phyloP scores from a whole-genome alignment of 1,140 invertebrate species.

The Pteromalus puparum region DNA sequence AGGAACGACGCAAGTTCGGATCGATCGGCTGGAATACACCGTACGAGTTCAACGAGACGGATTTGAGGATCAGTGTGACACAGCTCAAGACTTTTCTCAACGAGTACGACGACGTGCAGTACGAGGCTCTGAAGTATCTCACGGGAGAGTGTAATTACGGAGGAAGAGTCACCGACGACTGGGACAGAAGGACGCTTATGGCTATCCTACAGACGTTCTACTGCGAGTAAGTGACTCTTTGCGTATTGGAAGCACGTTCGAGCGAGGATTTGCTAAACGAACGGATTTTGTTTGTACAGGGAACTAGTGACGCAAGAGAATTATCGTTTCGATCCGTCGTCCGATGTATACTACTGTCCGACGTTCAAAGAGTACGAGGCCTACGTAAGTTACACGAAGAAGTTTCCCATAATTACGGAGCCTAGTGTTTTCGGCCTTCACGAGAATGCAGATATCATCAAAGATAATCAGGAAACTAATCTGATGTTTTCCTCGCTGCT shows the following conservation, averaged over 20 bases:
- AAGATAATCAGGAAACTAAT: conserved; percentile 92
- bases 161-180: conserved; percentile 95
- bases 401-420: conserved; percentile 86
- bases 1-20: conserved; percentile 94
- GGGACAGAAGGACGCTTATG: conserved; percentile 91
- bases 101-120: conserved; percentile 90
- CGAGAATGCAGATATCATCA: conserved; percentile 95
- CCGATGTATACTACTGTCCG: conserved; percentile 84
- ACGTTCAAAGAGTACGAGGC: conserved; percentile 84
- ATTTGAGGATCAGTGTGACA: conserved; percentile 90
- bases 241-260: too few species aligned
- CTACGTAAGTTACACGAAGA: conserved; percentile 86
- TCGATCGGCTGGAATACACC: conserved; percentile 96
- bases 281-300: conserved; percentile 48
- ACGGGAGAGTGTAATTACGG: conserved; percentile 98
- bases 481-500: conserved; percentile 87
- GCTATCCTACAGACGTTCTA: conserved; percentile 92
- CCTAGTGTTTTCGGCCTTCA: conserved; percentile 96
- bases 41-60: conserved; percentile 97
- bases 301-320: conserved; percentile 62
- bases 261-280: too few species aligned
- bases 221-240: conserved; percentile 70
- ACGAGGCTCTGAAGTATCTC: conserved; percentile 91
- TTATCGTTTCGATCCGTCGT: conserved; percentile 71
- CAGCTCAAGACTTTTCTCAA: conserved; percentile 94